These are phyloP conservation scores for Bubo blakistoni DNA, from an alignment of 2,113 vertebrate genomes.

Conservation along the genomic window DNA sequence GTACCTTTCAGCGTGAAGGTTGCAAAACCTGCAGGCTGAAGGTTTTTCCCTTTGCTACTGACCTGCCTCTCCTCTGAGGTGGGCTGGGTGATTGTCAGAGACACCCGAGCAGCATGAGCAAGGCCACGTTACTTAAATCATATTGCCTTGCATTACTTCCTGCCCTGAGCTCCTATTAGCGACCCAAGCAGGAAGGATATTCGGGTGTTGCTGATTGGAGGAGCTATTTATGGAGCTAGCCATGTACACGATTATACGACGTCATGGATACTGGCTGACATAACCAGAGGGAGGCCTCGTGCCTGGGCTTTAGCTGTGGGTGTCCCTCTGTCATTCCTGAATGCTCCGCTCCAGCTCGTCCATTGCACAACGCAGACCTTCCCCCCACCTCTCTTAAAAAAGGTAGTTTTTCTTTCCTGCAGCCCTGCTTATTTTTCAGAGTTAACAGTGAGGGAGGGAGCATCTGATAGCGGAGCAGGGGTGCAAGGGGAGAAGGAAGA, in stretches of 20 bases:
- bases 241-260: neutral
- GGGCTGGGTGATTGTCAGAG: neutral
- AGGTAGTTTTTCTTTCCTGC: neutral
- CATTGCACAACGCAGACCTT: accelerated
- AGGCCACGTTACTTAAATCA: neutral
- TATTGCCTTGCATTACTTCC: neutral
- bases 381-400: neutral
- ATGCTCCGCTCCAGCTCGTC: neutral
- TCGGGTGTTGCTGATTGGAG: neutral
- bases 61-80: neutral
- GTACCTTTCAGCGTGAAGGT: neutral
- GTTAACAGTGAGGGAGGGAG: neutral
- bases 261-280: neutral
- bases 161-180: neutral
- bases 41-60: neutral
- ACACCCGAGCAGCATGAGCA: neutral
- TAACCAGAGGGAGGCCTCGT: neutral
- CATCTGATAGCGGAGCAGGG: accelerated
- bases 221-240: conserved; percentile 48
- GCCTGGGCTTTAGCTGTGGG: neutral
- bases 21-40: neutral
- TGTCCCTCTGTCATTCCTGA: neutral
- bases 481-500: neutral
- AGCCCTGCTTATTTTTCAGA: neutral
- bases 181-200: conserved; percentile 13